Percentiles rank a stretch among this genome's conserved stretches.
Conservation (phyloP, 2,113 vertebrate species). For the Ptilorrhoa leucosticta region DNA sequence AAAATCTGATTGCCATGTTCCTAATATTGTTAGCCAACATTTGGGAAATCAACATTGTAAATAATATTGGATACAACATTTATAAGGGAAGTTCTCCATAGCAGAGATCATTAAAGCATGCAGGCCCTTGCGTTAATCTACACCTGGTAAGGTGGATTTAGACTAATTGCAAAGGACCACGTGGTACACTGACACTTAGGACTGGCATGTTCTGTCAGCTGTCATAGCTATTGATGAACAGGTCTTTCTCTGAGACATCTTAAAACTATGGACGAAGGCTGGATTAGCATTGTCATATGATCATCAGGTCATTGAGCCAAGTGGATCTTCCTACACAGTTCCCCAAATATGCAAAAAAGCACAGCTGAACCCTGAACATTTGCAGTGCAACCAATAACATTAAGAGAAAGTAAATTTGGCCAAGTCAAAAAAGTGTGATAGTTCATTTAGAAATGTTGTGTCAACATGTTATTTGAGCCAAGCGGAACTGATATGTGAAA, state of each 20-base stretch:
- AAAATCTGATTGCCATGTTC: not conserved
- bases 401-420: not conserved
- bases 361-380: not conserved
- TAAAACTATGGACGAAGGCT: not conserved
- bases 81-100: not conserved
- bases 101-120: not conserved
- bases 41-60: not conserved
- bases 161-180: not conserved
- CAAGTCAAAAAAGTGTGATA: not conserved
- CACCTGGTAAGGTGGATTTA: not conserved
- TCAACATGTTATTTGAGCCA: not conserved
- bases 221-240: not conserved
- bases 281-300: not conserved
- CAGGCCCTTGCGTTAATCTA: not conserved
- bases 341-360: rapidly evolving
- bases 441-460: not conserved
- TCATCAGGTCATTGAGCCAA: not conserved
- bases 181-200: too few species aligned
- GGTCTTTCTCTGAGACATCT: not conserved
- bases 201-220: not conserved
- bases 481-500: not conserved
- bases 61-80: not conserved
- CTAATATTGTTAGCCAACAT: not conserved
- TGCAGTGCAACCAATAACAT: not conserved
- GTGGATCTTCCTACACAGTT: not conserved